These are phyloP conservation scores for Pseudanteris insignis DNA, from an alignment of 2,888 invertebrate species.

Conservation along the genomic window DNA sequence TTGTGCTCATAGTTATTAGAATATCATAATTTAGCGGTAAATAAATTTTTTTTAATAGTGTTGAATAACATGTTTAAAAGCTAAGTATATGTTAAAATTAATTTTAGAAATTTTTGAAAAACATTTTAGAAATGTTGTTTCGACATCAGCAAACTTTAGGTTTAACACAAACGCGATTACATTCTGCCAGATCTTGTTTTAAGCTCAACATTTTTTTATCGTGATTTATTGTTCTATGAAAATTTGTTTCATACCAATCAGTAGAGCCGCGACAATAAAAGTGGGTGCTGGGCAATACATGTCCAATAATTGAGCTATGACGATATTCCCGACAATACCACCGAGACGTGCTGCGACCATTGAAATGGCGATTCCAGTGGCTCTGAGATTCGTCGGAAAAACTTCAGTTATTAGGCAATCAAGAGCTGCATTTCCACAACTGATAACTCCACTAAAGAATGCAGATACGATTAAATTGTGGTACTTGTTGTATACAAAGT, in stretches of 20 bases:
- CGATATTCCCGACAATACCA: conserved; percentile 87
- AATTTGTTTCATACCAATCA: conserved; percentile 70
- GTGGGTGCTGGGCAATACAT: conserved; percentile 91
- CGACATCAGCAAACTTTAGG: too few species aligned
- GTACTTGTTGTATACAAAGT: conserved; percentile 83
- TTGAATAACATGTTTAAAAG: too few species aligned
- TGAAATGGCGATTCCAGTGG: conserved; percentile 89
- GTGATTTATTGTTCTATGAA: not conserved
- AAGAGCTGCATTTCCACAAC: conserved; percentile 88
- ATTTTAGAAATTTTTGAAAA: too few species aligned
- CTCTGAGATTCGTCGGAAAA: conserved; percentile 89
- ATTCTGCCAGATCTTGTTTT: too few species aligned
- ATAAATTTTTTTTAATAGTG: too few species aligned
- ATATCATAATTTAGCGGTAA: too few species aligned
- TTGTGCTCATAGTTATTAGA: too few species aligned
- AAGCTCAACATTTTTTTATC: too few species aligned
- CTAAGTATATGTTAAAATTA: too few species aligned
- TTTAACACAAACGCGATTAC: too few species aligned
- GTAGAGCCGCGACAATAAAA: conserved; percentile 85
- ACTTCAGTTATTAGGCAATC: conserved; percentile 94
- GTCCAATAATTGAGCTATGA: conserved; percentile 88
- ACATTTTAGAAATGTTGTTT: too few species aligned
- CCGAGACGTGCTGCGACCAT: conserved; percentile 91
- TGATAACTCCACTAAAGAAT: conserved; percentile 86
- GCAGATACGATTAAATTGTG: conserved; percentile 86